Evolutionary conservation across 2,888 invertebrate species (phyloP).

Genomic region (Amphipyra berbera): DNA sequence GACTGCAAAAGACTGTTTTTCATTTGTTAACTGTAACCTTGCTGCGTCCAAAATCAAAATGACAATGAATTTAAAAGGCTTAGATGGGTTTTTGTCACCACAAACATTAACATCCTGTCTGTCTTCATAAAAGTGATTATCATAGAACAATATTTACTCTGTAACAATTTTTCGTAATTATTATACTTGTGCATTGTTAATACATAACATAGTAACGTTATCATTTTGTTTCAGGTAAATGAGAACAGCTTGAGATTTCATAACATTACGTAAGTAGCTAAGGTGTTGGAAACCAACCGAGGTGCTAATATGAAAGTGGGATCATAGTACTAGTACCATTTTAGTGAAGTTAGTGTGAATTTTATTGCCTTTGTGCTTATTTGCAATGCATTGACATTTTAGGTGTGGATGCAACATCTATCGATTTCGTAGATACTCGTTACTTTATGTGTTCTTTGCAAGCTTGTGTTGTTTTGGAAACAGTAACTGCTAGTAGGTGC

Average conservation of each 20-base stretch:
- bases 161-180: slow-evolving; percentile 32
- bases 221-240: slow-evolving; percentile 59
- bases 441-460: no score
- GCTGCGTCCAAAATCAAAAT: not conserved
- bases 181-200: slow-evolving; percentile 28
- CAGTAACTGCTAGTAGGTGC: not conserved
- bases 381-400: slow-evolving; percentile 24
- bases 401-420: slow-evolving; percentile 5
- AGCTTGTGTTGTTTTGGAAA: slow-evolving; percentile 2
- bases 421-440: slow-evolving; percentile 9
- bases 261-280: slow-evolving; percentile 48
- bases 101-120: slow-evolving; percentile 8
- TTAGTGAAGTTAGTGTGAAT: slow-evolving; percentile 41
- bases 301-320: slow-evolving; percentile 43
- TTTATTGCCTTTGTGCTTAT: slow-evolving; percentile 35
- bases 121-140: slow-evolving; percentile 1
- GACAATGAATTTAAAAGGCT: not conserved
- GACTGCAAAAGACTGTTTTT: no score
- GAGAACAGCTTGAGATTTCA: slow-evolving; percentile 43
- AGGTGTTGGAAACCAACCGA: slow-evolving; percentile 33
- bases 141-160: slow-evolving; percentile 28
- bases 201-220: slow-evolving; percentile 45
- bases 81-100: slow-evolving; percentile 9
- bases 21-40: not conserved
- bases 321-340: slow-evolving; percentile 26